These are phyloP conservation scores for Cryptus viduatorius DNA, from an alignment of 2,888 invertebrate species.

Conservation along the genomic window DNA sequence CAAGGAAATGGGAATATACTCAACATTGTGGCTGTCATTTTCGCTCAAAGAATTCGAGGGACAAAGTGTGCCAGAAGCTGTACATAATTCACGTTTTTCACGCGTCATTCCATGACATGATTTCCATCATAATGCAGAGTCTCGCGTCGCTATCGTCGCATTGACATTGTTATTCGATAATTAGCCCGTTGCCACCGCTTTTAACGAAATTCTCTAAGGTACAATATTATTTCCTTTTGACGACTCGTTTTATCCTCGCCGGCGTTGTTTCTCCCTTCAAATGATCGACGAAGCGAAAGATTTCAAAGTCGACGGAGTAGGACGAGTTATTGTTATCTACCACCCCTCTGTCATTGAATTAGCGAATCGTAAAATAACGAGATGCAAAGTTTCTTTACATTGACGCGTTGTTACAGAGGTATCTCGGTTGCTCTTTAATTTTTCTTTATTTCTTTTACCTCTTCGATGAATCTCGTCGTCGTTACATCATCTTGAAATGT, in stretches of 20 bases:
- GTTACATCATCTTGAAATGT: conserved; percentile 31
- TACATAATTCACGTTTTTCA: no score
- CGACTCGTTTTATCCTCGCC: conserved; percentile 2
- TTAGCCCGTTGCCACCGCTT: not conserved
- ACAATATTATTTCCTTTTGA: not conserved
- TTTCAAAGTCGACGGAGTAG: conserved; percentile 67
- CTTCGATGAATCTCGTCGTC: conserved; percentile 30
- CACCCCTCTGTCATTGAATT: conserved; percentile 64
- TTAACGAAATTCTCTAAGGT: not conserved
- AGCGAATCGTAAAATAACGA: conserved; percentile 76
- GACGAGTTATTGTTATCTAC: conserved; percentile 14
- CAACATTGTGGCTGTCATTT: no score
- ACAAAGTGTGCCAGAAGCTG: no score
- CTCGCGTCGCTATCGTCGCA: not conserved
- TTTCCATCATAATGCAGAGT: no score
- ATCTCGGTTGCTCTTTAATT: conserved; percentile 29
- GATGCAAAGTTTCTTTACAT: conserved; percentile 70
- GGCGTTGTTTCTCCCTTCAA: conserved; percentile 38
- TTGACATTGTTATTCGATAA: conserved; percentile 4
- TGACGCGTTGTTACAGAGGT: conserved; percentile 58
- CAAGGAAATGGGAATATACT: no score
- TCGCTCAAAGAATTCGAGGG: no score
- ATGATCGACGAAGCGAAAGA: conserved; percentile 71
- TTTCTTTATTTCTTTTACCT: conserved; percentile 6
- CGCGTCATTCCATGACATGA: no score